Evolutionary conservation across 92 coral and sea anemone species (phyloP).

Genomic region (Parazoanthus atlanticus): DNA sequence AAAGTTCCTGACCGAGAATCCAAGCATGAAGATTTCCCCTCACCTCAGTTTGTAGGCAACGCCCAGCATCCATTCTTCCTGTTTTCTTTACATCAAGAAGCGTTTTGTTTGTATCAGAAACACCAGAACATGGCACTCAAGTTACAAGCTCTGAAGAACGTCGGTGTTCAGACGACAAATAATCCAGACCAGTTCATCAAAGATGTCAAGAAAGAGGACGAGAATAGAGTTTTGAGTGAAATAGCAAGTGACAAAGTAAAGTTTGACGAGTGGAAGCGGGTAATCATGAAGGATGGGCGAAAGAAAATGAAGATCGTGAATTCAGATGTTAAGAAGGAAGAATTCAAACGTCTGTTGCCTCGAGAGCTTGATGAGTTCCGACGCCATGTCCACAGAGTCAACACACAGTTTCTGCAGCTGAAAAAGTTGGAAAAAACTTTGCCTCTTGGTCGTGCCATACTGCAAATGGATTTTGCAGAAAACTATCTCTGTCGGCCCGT

Average conservation of each 20-base stretch:
- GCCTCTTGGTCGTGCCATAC: too few relatives aligned
- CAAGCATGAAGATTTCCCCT: too few relatives aligned
- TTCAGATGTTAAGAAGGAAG: neutral
- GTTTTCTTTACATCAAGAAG: conserved; percentile 1
- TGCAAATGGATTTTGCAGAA: too few relatives aligned
- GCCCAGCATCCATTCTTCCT: conserved; percentile 12
- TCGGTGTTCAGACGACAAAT: neutral
- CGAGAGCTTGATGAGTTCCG: too few relatives aligned
- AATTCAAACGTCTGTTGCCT: too few relatives aligned
- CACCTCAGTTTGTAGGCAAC: too few relatives aligned
- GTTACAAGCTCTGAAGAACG: neutral
- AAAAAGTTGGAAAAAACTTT: too few relatives aligned
- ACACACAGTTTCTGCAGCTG: too few relatives aligned
- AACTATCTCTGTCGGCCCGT: too few relatives aligned
- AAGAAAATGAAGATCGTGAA: neutral
- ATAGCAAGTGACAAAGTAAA: neutral
- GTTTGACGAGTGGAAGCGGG: conserved; percentile 24
- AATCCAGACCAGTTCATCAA: conserved; percentile 20
- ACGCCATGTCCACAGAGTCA: too few relatives aligned
- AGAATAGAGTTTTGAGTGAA: conserved; percentile 10
- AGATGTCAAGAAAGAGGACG: neutral
- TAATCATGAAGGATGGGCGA: neutral
- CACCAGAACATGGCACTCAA: conserved; percentile 24
- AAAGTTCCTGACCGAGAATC: conserved; percentile 7
- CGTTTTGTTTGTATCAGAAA: conserved; percentile 5